Conservation (phyloP, 1,140 invertebrate species). For the Lordiphosa stackelbergi region DNA sequence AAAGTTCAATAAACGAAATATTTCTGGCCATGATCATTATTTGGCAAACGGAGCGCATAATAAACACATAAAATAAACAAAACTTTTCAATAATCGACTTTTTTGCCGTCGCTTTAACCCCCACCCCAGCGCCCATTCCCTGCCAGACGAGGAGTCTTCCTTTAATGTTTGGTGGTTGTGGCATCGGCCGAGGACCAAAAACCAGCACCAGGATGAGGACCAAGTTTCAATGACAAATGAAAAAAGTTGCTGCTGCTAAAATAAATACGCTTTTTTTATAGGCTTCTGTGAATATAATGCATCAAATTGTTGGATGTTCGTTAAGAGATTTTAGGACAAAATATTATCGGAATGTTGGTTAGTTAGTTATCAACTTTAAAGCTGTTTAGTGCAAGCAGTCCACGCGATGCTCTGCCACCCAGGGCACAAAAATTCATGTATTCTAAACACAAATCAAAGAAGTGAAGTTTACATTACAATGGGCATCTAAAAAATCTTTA, state of each 20-base stretch:
- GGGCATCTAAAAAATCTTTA: too few species aligned
- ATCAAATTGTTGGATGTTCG: conserved; percentile 1
- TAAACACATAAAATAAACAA: conserved; percentile 76
- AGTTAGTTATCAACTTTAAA: too few species aligned
- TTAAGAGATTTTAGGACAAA: background rate
- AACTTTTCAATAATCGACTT: conserved; percentile 76
- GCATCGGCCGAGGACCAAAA: conserved; percentile 10
- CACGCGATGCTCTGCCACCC: too few species aligned
- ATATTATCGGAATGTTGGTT: background rate
- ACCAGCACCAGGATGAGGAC: conserved; percentile 35
- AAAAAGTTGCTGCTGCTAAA: conserved; percentile 63
- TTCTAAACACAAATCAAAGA: too few species aligned
- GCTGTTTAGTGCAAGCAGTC: too few species aligned
- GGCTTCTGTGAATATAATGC: conserved; percentile 36
- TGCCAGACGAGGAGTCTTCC: conserved; percentile 39
- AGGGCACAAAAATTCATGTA: too few species aligned
- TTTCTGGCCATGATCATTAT: conserved; percentile 76
- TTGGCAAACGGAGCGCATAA: conserved; percentile 74
- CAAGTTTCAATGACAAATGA: conserved; percentile 75
- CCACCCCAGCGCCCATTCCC: conserved; percentile 3
- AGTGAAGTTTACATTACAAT: too few species aligned
- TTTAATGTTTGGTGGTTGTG: conserved; percentile 68
- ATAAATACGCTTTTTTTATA: conserved; percentile 72
- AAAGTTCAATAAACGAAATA: conserved; percentile 77
- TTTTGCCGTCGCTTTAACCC: conserved; percentile 35